A percentile compares a stretch with the other conserved stretches of the same genome.
Conservation (phyloP, 2,113 vertebrate species). For the Ranitomeya variabilis region DNA sequence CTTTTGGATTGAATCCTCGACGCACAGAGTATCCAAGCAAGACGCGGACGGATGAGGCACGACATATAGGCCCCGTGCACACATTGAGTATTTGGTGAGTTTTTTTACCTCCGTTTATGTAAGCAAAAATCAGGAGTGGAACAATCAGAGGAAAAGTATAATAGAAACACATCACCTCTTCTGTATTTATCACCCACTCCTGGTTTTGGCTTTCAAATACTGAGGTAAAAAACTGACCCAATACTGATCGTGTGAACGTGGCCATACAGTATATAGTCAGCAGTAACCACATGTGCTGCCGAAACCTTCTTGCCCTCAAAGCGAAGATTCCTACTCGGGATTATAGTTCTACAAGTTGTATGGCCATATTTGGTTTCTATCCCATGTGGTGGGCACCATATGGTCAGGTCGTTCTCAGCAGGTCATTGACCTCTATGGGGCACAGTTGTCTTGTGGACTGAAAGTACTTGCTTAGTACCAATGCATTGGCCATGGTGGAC, state of each 20-base stretch:
- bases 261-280: not conserved
- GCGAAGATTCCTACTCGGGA: not conserved
- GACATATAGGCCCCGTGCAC: too few relatives aligned
- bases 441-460: not conserved
- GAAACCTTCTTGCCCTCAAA: not conserved
- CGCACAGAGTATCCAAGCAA: not conserved
- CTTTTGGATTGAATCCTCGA: not conserved
- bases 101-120: too few relatives aligned
- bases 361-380: not conserved
- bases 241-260: too few relatives aligned
- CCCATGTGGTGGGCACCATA: not conserved
- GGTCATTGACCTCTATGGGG: slow-evolving; percentile 1
- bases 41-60: not conserved
- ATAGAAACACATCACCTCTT: too few relatives aligned
- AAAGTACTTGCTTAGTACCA: not conserved
- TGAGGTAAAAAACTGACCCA: too few relatives aligned
- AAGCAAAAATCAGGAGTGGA: too few relatives aligned
- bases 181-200: too few relatives aligned
- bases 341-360: not conserved
- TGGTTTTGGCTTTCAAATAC: too few relatives aligned
- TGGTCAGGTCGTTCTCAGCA: not conserved
- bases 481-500: not conserved
- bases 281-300: not conserved
- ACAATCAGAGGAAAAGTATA: too few relatives aligned
- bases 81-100: too few relatives aligned